Evolutionary conservation across 2,113 vertebrate genomes (phyloP).

Genomic region (Hiodon alosoides): DNA sequence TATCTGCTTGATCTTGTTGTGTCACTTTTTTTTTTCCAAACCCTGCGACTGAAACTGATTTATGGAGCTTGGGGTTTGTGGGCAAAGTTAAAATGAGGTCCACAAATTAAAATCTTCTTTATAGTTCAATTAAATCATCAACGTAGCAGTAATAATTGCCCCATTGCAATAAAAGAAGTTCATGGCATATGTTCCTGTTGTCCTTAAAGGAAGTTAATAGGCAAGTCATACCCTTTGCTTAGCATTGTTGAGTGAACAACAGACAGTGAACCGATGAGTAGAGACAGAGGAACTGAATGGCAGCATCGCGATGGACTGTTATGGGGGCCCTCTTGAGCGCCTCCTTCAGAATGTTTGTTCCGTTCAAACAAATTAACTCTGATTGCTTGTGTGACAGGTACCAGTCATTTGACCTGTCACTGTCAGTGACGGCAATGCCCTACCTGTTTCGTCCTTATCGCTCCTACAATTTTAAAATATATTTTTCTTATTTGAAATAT

Average conservation of each 20-base stretch:
- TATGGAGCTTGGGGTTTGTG: slow-evolving; percentile 29
- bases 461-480: too few species aligned
- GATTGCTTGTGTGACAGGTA: too few species aligned
- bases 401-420: too few species aligned
- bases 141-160: slow-evolving; percentile 7
- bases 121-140: slow-evolving; percentile 22
- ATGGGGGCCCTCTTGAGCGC: too few species aligned
- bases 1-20: slow-evolving; percentile 40
- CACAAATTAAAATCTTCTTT: slow-evolving; percentile 26
- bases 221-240: not conserved
- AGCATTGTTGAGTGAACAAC: too few species aligned
- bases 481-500: not conserved
- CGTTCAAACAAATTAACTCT: too few species aligned
- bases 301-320: too few species aligned
- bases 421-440: too few species aligned
- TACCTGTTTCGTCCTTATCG: too few species aligned
- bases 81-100: slow-evolving; percentile 26
- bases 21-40: slow-evolving; percentile 23
- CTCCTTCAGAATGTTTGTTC: too few species aligned
- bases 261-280: too few species aligned
- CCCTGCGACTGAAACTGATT: slow-evolving; percentile 33
- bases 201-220: slow-evolving; percentile 8
- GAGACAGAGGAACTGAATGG: too few species aligned
- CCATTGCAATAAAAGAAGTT: slow-evolving; percentile 3
- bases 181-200: slow-evolving; percentile 3